Base-by-base conservation (phyloP, 92 coral and sea anemone species). In the Palythoa grandiflora region DNA sequence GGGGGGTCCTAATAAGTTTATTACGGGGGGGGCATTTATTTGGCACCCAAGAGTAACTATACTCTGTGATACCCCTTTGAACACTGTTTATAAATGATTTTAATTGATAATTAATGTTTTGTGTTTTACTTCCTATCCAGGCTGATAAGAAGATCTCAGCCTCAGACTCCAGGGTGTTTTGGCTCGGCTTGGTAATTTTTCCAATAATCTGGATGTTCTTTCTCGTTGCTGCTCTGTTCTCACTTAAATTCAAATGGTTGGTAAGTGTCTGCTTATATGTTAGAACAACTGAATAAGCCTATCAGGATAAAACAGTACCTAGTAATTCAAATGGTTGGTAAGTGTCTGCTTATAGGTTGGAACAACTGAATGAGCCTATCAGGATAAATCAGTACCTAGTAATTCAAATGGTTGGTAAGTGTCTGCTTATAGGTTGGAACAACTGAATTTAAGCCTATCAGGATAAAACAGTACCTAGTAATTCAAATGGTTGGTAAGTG, bases 321-420 rank as follows among this genome's bases (percentile, higher is more conserved):
- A n/a, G n/a, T n/a, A 97, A 83, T 95, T 95, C 83, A 96, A 97
- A 87, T 97, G 99, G 99, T 87, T 95, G 96, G 99, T 97, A 91
- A 91, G 98, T 86, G 17, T 61, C 68, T 61, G 65, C 0, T 15
- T 4, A 57, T 9, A 44, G 3, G 48, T 4, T 44, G 4, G 48
- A 44, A 44, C 1, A 44, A 7, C 48, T 44, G 3, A 44, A 44
- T 44, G n/a, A n/a, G n/a, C n/a, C n/a, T n/a, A n/a, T n/a, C n/a
- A n/a, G n/a, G n/a, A n/a, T n/a, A n/a, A n/a, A n/a, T n/a, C n/a
- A n/a, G n/a, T n/a, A n/a, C n/a, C n/a, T n/a, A n/a, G n/a, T n/a
- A 97, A 83, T 95, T 95, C 83, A 96, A 97, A 87, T 97, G 99
- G 99, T 87, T 95, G 96, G 99, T 97, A 91, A 91, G 98, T 86